These are phyloP conservation scores for Paracentrotus lividus DNA, from an alignment of 53 echinoderm and acorn worm species.

Conservation along the genomic window DNA sequence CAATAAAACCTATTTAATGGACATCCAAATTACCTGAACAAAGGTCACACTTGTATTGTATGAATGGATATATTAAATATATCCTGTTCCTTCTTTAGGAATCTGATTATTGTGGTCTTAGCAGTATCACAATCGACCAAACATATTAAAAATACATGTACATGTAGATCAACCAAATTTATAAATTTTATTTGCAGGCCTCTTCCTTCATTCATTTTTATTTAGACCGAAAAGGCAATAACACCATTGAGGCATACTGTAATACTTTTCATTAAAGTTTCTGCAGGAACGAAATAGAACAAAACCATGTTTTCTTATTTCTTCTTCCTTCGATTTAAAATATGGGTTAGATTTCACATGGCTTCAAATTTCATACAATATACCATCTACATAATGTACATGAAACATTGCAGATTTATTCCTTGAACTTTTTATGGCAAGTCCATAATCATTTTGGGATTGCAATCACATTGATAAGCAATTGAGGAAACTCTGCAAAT, in stretches of 20 bases:
- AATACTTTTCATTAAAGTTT: not conserved
- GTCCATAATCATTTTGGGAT: not conserved
- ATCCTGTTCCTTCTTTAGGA: not conserved
- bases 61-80: not conserved
- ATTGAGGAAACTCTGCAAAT: conserved; percentile 8
- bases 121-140: not conserved
- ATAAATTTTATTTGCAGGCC: not conserved
- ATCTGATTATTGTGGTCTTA: not conserved
- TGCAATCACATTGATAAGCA: not conserved
- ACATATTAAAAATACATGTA: no score
- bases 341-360: no score
- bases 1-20: not conserved
- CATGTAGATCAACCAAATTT: no score
- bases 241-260: not conserved
- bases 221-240: not conserved
- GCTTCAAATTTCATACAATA: not conserved
- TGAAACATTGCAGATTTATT: not conserved
- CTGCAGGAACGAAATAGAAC: not conserved
- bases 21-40: not conserved
- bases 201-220: not conserved
- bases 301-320: not conserved
- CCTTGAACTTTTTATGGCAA: not conserved
- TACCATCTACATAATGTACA: not conserved
- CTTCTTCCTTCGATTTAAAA: not conserved
- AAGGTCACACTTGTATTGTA: no score